phyloP scores from a whole-genome alignment of 1,140 invertebrate species.

The Halyomorpha halys region DNA sequence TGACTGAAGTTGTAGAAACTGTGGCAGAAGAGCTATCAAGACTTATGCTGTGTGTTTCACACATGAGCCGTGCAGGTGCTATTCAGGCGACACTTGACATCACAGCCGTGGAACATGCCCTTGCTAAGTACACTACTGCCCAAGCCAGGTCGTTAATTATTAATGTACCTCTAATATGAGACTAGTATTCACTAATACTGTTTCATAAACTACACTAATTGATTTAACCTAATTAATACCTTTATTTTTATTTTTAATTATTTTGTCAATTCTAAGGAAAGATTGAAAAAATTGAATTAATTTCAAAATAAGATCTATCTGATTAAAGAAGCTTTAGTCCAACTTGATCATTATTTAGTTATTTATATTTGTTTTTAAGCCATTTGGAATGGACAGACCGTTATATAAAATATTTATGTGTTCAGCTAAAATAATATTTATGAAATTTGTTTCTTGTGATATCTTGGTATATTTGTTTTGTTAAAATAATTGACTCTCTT shows the following conservation, averaged over 20 bases:
- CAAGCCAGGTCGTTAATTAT: slow-evolving; percentile 42
- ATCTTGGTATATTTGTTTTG: no score
- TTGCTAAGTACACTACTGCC: slow-evolving; percentile 42
- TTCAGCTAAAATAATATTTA: slow-evolving; percentile 14
- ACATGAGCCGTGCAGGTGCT: slow-evolving; percentile 54
- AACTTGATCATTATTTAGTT: no score
- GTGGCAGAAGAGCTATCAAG: slow-evolving; percentile 83
- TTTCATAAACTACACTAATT: no score
- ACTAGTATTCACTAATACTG: background rate
- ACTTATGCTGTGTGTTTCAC: slow-evolving; percentile 66
- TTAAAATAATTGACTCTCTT: no score
- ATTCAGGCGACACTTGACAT: slow-evolving; percentile 58
- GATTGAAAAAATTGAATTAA: no score
- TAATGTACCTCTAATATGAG: no score
- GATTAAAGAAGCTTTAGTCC: no score
- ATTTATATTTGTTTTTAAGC: no score
- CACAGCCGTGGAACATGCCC: slow-evolving; percentile 43
- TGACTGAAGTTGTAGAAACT: slow-evolving; percentile 78
- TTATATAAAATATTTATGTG: no score
- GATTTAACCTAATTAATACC: background rate
- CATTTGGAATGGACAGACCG: no score
- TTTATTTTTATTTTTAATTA: slow-evolving; percentile 4
- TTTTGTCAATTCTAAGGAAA: slow-evolving; percentile 22
- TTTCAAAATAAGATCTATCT: no score
- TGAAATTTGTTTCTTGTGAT: no score